Base-by-base conservation (phyloP, 2,797 vertebrate species). In the Coilia nasus region DNA sequence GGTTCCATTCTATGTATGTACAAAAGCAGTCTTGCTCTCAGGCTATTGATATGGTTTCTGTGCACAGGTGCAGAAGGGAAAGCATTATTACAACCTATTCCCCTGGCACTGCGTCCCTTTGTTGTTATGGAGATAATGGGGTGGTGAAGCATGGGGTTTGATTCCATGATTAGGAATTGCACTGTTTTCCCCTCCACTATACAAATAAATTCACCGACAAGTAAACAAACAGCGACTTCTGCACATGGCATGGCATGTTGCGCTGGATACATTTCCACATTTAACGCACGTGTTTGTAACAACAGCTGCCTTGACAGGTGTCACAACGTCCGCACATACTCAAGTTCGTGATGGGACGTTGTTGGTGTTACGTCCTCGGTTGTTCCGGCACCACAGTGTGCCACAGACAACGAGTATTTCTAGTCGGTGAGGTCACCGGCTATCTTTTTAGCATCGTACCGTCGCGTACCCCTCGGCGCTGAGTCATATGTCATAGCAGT, bases 401-500 rank as follows among this genome's bases (percentile, higher is more conserved):
- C 31, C 71, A 78, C 31, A 41, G 71, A 78, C 71, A 78, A 21
- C 31, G 71, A 7, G 75, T 85, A 84, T 82, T 85, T 84, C 56
- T 47, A 67, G 56, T 62, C 31, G 9, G 41, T 85, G 86, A 88
- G 64, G 71, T 89, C 57, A 85, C 41, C 6, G 50, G 17, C 21
- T 82, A 82, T 89, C 86, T 82, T 89, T 84, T 83, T 87, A 85
- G 75, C 75, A 84, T 31, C 82, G 35, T 80, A 35, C 44, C 14
- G 85, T 19, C 62, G 2, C 81, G 71, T 81, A 71, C 82, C 83
- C 54, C 50, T 85, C 62, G 83, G 82, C 25, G 50, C 85, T 82
- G 85, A 88, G 83, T 89, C 86, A 88, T 83, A 81, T 57, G 41
- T 85, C 85, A 80, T 67, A 84, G 86, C 83, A 83, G 83, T 84